phyloP scores from a whole-genome alignment of 2,797 vertebrate species.

The Danio choprae region DNA sequence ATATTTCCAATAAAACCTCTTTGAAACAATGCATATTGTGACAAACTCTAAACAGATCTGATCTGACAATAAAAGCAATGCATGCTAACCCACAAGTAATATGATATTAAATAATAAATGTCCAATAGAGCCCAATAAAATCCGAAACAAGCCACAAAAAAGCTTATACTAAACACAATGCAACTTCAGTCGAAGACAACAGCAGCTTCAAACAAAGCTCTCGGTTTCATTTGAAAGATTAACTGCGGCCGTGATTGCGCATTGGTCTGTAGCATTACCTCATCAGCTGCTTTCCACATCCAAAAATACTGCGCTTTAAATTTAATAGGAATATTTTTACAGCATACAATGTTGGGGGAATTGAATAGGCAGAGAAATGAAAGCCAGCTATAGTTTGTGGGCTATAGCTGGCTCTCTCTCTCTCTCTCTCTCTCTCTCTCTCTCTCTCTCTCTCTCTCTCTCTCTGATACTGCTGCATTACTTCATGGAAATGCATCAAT shows the following conservation, averaged over 20 bases:
- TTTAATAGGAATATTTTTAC: constrained; percentile 11
- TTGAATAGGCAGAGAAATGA: constrained; percentile 24
- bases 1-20: too few relatives aligned
- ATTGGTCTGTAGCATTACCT: constrained; percentile 21
- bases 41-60: neutral
- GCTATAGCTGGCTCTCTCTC: neutral
- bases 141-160: neutral
- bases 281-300: neutral
- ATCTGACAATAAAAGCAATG: neutral
- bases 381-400: constrained; percentile 15
- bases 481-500: constrained; percentile 40
- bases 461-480: constrained; percentile 29
- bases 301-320: constrained; percentile 27
- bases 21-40: neutral
- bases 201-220: neutral
- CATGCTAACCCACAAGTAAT: too few relatives aligned
- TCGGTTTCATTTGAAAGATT: constrained; percentile 19
- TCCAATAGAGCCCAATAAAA: neutral
- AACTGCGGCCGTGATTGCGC: constrained; percentile 20
- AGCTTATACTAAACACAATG: neutral
- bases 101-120: neutral
- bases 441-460: neutral
- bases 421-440: neutral
- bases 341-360: neutral
- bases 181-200: neutral